Evolutionary conservation across 2,888 invertebrate species (phyloP), one percentile per base, ranked within the genome.

Genomic region (Catocala fraxini): DNA sequence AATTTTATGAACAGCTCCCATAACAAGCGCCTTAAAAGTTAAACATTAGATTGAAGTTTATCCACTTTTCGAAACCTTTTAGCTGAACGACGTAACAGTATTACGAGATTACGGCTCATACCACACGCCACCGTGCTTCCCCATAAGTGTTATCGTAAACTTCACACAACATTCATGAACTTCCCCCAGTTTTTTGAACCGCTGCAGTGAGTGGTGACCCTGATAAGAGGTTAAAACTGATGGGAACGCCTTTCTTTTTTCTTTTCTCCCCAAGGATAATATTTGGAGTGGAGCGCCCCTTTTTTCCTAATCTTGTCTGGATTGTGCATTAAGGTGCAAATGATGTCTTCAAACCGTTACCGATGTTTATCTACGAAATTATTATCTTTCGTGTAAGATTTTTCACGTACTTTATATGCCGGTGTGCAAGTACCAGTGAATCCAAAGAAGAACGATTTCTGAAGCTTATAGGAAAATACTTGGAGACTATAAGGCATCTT

Each of bases 171-270:
- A 25, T 58, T 15, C 60, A 42, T 63, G 60, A 59, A 60, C 54
- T 65, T 60, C 43, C 49, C 35, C 54, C 51, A 55, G 60, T 54
- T 71, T 65, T 71, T 62, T 63, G 57, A 49, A 60, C 34, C 57
- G 34, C 51, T 54, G 56, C 67, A 65, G 72, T 51, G 67, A 77
- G 49, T 75, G 75, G 63, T 62, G 42, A 66, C 15, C 35, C 46
- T 49, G 75, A 71, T 77, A 75, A 71, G 59, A 42, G 25, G 48
- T 43, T 48, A 48, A 25, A 63, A 65, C 56, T 57, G 13, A 61
- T 52, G 48, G 53, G 51, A 15, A 54, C 9, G 12, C 49, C 56
- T 60, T 74, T 64, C 57, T 63, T 64, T 74, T 63, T 62, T 59
- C 68, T 74, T 63, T 62, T 59, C 68, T 66, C 57, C n/a, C 35